Conservation (phyloP, 2,113 vertebrate genomes). For the Suricata suricatta region DNA sequence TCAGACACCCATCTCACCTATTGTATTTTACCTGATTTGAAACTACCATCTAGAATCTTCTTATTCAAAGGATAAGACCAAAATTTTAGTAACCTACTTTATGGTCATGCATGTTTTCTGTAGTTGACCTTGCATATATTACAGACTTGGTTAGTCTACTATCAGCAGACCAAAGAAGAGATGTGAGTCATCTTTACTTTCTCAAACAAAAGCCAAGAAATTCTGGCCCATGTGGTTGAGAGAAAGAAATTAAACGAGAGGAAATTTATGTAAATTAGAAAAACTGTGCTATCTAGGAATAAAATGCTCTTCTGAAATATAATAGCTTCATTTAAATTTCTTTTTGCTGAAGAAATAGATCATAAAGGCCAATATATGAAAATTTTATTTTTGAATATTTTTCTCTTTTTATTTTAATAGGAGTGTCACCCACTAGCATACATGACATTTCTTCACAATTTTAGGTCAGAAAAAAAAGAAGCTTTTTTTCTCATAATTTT, state of each 20-base stretch:
- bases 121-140: neutral
- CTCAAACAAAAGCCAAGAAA: neutral
- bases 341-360: constrained; percentile 50
- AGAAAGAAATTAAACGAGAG: constrained; percentile 13
- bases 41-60: neutral
- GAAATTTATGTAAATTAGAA: neutral
- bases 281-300: neutral
- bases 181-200: neutral
- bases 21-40: neutral
- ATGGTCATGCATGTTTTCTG: neutral
- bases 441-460: constrained; percentile 68
- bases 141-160: neutral
- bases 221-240: neutral
- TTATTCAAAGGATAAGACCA: neutral
- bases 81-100: neutral
- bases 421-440: neutral
- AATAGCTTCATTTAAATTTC: neutral
- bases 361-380: constrained; percentile 55
- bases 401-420: constrained; percentile 55
- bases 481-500: constrained; percentile 59
- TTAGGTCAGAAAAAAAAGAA: constrained; percentile 75
- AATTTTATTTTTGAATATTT: constrained; percentile 68
- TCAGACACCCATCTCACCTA: neutral
- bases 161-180: neutral
- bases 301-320: neutral